These are phyloP conservation scores for Nibea albiflora DNA, from an alignment of 2,113 vertebrate genomes.

Conservation along the genomic window DNA sequence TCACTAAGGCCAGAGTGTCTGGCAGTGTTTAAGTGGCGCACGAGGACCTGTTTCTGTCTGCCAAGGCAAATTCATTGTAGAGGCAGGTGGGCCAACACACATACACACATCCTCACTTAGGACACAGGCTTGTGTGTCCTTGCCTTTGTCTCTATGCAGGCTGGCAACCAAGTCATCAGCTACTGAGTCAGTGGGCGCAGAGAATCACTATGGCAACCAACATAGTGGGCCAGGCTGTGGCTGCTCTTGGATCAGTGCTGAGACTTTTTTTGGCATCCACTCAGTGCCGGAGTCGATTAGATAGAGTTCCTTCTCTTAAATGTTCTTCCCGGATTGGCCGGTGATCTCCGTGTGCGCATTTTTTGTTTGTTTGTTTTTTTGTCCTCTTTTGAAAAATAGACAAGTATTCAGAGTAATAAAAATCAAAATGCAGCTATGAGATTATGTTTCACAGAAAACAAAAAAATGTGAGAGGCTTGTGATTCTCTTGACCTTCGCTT, in stretches of 20 bases:
- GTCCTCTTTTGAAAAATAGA: constrained; percentile 68
- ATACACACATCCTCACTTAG: constrained; percentile 70
- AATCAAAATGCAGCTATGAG: constrained; percentile 65
- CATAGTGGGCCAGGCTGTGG: constrained; percentile 75
- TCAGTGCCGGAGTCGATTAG: constrained; percentile 56
- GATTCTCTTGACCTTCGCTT: constrained; percentile 48
- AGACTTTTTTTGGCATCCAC: constrained; percentile 73
- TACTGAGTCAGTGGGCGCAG: constrained; percentile 72
- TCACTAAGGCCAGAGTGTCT: constrained; percentile 76
- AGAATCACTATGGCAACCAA: constrained; percentile 78
- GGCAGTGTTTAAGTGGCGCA: constrained; percentile 76
- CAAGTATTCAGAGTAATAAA: constrained; percentile 62
- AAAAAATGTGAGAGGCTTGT: constrained; percentile 35
- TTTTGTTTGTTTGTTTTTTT: constrained; percentile 20
- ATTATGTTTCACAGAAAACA: constrained; percentile 60
- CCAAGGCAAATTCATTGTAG: constrained; percentile 79
- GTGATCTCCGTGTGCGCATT: constrained; percentile 46
- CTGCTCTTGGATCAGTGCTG: constrained; percentile 75
- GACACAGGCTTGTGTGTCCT: constrained; percentile 80
- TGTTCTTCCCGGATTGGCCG: constrained; percentile 61
- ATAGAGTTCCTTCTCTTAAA: constrained; percentile 73
- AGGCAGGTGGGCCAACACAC: constrained; percentile 79
- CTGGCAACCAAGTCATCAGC: constrained; percentile 75
- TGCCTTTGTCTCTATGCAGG: constrained; percentile 75
- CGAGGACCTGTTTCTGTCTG: constrained; percentile 75